Evolutionary conservation across 2,888 invertebrate species (phyloP).

Genomic region (Ophioninae sp.): DNA sequence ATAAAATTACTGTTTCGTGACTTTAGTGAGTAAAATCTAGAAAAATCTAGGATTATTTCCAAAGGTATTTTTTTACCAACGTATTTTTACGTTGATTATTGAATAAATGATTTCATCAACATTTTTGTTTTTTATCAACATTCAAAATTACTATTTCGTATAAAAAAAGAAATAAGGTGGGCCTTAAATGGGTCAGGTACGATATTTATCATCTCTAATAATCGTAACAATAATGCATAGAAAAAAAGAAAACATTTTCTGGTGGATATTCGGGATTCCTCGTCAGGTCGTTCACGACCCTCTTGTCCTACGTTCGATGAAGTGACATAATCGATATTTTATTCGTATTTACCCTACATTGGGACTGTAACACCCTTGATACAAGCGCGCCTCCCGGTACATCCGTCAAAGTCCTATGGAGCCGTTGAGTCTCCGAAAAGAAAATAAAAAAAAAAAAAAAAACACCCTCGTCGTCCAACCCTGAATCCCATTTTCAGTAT

Average conservation of each 20-base stretch:
- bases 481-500: slow-evolving; percentile 15
- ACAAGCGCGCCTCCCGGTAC: slow-evolving; percentile 13
- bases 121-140: no score
- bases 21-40: no score
- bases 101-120: no score
- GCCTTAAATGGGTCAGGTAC: no score
- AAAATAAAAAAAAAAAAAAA: slow-evolving; percentile 10
- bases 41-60: no score
- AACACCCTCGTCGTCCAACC: slow-evolving; percentile 30
- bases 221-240: no score
- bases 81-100: no score
- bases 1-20: no score
- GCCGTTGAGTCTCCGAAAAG: slow-evolving; percentile 27
- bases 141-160: no score
- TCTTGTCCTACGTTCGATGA: slow-evolving; percentile 58
- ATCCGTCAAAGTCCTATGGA: slow-evolving; percentile 33
- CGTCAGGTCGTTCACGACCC: neutral
- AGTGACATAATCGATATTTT: slow-evolving; percentile 72
- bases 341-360: slow-evolving; percentile 72
- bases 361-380: slow-evolving; percentile 51
- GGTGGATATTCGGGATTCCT: slow-evolving; percentile 7
- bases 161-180: no score
- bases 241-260: neutral
- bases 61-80: no score
- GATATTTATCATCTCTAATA: no score